These are phyloP conservation scores for Psittacula derbiana DNA, from an alignment of 2,797 vertebrate genomes.

Conservation along the genomic window DNA sequence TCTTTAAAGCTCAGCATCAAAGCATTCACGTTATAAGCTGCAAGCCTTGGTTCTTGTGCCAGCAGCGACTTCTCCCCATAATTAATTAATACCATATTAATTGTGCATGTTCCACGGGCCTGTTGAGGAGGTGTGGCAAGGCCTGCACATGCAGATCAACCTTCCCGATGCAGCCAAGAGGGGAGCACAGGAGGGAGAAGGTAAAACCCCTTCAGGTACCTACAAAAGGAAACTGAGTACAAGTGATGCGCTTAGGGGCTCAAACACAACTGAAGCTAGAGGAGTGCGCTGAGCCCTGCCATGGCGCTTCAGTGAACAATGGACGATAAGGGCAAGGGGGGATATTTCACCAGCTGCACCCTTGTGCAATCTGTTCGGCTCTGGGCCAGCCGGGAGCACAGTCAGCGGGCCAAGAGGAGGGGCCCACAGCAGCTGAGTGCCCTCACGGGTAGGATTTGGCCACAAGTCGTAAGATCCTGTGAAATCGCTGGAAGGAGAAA, in stretches of 20 bases:
- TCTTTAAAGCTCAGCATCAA: conserved; percentile 72
- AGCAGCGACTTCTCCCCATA: conserved; percentile 35
- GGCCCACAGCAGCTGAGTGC: background rate
- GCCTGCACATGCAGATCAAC: background rate
- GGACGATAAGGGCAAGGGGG: background rate
- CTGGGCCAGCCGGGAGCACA: background rate
- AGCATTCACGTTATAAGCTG: conserved; percentile 70
- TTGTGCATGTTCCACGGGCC: conserved; percentile 53
- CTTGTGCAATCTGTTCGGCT: background rate
- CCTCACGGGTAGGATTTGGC: background rate
- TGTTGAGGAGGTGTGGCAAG: background rate
- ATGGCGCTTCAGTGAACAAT: background rate
- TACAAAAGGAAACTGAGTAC: background rate
- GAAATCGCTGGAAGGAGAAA: background rate
- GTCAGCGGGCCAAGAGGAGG: background rate
- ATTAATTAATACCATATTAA: conserved; percentile 74
- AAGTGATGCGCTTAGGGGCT: background rate
- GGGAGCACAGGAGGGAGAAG: background rate
- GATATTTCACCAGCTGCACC: conserved; percentile 27
- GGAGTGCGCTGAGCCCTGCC: background rate
- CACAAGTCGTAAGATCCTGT: background rate
- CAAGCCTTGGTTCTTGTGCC: conserved; percentile 69
- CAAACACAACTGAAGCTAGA: background rate
- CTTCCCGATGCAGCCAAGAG: background rate
- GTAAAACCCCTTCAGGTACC: background rate